Evolutionary conservation across 2,888 invertebrate genomes (phyloP), one percentile per base, ranked within the genome.

Genomic region (Asteroscopus sphinx): DNA sequence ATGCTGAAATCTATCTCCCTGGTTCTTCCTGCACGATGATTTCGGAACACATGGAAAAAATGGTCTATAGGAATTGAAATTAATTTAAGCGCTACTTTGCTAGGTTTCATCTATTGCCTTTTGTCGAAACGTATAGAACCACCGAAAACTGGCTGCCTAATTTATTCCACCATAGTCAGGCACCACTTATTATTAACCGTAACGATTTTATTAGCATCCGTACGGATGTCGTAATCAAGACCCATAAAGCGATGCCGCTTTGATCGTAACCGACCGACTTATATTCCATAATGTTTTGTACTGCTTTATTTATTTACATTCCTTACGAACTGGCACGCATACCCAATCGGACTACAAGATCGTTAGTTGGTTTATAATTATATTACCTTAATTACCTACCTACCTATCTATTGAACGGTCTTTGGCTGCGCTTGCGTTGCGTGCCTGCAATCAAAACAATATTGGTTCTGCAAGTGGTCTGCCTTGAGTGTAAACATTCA

Each of bases 401-500:
- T n/a, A n/a, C n/a, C n/a, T 32, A 71, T 59, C 42, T 46, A 60
- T 52, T 57, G 37, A 56, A 60, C 28, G 33, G 48, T 56, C 60
- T 54, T 58, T 44, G 30, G 21, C 16, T 49, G 21, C 44, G 28
- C 17, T 36, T 47, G 16, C 54, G 46, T 37, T 54, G 57, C 69
- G 60, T 63, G 73, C 56, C 37, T 63, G 69, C 73, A 77, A 70
- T 78, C 73, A 74, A 76, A 79, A 73, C 79, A 81, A 71, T 68
- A 73, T 76, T 71, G 62, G 68, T 73, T 63, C 77, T 76, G 60
- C 72, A 77, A 77, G 78, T 68, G 48, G 80, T 64, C 75, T 70
- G 68, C 88, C 86, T 87, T 85, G 80, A 76, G 49, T 44, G 41
- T 52, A 80, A 77, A 83, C 81, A 76, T 79, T 81, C 76, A 77